phyloP scores from a whole-genome alignment of 2,113 vertebrate genomes.

The Crotalus tigris region DNA sequence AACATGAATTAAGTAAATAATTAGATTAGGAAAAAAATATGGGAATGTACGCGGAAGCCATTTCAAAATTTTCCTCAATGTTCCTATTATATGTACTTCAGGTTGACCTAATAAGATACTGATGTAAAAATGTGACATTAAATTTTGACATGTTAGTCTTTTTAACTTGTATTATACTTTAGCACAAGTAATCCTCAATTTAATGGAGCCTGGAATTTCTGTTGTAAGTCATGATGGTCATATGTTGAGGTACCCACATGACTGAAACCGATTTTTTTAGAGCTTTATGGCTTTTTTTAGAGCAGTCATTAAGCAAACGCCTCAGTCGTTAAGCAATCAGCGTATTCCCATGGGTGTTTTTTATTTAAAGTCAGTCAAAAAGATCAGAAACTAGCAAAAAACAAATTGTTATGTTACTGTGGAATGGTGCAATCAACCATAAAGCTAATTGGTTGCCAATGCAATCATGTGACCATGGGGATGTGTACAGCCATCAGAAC shows the following conservation, averaged over 20 bases:
- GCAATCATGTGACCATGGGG: background rate
- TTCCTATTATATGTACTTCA: background rate
- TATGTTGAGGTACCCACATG: background rate
- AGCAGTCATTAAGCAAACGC: background rate
- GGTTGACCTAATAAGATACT: background rate
- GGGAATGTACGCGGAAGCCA: background rate
- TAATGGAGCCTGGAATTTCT: background rate
- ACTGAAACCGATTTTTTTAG: background rate
- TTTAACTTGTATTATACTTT: background rate
- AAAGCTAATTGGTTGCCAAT: background rate
- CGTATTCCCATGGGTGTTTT: background rate
- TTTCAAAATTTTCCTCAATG: background rate
- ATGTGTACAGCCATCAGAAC: background rate
- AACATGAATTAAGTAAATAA: background rate
- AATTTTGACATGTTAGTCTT: background rate
- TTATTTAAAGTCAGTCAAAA: background rate
- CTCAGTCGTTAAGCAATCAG: background rate
- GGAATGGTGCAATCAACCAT: background rate
- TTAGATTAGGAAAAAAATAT: background rate
- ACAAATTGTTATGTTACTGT: background rate
- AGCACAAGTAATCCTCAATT: background rate
- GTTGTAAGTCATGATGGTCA: background rate
- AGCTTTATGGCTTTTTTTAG: background rate
- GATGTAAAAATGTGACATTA: background rate
- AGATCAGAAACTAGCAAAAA: background rate